Evolutionary conservation across 2,888 invertebrate species (phyloP).

Genomic region (Scelioninae gen. 2): DNA sequence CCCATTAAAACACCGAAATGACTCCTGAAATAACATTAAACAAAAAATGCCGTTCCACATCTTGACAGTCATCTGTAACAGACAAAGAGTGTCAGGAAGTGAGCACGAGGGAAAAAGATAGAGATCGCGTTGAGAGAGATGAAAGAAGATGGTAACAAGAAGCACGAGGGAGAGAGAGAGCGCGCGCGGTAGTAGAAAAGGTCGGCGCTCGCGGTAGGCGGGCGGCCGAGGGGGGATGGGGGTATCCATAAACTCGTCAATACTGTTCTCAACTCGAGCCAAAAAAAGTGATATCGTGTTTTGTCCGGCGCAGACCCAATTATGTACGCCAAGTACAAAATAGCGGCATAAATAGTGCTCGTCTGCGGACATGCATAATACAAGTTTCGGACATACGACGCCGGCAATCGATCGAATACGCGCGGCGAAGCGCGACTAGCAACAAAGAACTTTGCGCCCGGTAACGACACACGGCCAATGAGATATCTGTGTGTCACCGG

Average conservation of each 20-base stretch:
- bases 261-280: conserved; percentile 3
- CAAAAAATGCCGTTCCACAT: conserved; percentile 34
- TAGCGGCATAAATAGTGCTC: conserved; percentile 39
- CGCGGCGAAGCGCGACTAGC: conserved; percentile 55
- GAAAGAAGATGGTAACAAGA: not conserved
- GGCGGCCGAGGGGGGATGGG: not conserved
- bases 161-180: not conserved
- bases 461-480: conserved; percentile 52
- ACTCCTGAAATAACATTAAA: conserved; percentile 34
- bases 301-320: conserved; percentile 41
- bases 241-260: conserved; percentile 35
- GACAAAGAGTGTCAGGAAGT: too few relatives aligned
- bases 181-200: not conserved
- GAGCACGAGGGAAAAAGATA: not conserved
- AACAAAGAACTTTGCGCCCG: conserved; percentile 59
- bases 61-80: conserved; percentile 5
- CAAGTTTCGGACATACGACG: conserved; percentile 56
- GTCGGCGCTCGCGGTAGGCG: too few relatives aligned
- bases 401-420: conserved; percentile 54
- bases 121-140: not conserved
- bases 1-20: conserved; percentile 36
- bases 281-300: conserved; percentile 29
- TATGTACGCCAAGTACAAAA: conserved; percentile 48
- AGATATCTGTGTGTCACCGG: conserved; percentile 43
- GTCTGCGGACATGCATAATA: conserved; percentile 55